phyloP scores from a whole-genome alignment of 2,113 vertebrate genomes.

The Macaca mulatta region DNA sequence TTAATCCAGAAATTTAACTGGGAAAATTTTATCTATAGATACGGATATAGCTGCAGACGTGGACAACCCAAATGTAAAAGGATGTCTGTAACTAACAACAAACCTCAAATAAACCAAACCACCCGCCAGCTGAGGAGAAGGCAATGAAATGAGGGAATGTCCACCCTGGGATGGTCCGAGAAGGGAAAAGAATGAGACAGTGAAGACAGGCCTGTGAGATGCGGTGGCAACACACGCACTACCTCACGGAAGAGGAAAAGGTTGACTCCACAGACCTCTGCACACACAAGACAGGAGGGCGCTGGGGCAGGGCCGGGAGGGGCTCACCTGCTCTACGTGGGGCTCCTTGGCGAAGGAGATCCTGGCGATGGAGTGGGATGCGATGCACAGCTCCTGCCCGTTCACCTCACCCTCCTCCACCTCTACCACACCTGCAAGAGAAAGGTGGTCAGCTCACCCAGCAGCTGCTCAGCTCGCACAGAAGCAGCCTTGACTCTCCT shows the following conservation, averaged over 20 bases:
- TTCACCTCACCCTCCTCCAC: constrained; percentile 96
- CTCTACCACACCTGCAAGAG: constrained; percentile 92
- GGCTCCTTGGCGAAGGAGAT: constrained; percentile 95
- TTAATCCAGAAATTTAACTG: not conserved
- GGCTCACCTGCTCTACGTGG: constrained; percentile 91
- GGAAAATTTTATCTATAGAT: not conserved
- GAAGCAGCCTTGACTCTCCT: too few species aligned
- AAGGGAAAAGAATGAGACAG: fast-evolving
- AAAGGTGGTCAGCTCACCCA: not conserved
- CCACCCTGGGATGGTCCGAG: fast-evolving
- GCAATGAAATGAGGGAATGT: fast-evolving
- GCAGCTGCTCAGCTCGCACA: not conserved
- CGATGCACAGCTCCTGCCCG: constrained; percentile 89
- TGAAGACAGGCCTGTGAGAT: not conserved
- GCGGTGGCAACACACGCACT: fast-evolving
- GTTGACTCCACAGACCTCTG: not conserved
- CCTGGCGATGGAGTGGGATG: constrained; percentile 90
- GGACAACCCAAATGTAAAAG: not conserved
- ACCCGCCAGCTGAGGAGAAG: not conserved
- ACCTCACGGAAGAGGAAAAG: not conserved
- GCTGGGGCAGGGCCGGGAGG: fast-evolving
- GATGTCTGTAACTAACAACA: too few species aligned
- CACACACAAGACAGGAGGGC: fast-evolving
- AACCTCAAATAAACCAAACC: too few species aligned
- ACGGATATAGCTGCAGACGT: not conserved